Base-by-base conservation (phyloP, 1,140 invertebrate species). In the Rhopalosiphum padi region DNA sequence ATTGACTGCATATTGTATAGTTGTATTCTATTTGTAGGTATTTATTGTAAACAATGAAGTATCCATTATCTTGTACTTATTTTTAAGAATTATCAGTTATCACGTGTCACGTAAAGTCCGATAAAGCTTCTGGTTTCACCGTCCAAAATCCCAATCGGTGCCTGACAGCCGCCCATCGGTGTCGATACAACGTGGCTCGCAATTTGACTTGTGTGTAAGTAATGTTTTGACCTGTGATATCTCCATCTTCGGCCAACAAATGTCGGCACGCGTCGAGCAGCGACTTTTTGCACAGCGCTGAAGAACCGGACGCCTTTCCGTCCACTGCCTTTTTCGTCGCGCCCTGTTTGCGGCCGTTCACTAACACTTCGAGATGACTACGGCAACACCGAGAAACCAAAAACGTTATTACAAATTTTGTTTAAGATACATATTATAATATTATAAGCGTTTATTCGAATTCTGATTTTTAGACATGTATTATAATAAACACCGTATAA, bases 281-380 rank as follows among this genome's bases (percentile, higher is more conserved):
- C 25, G 55, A 68, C 46, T 93, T 94, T 89, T 94, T 94, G 23
- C 90, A 92, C 23, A 94, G 18, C 15, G 60, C 41, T 22, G 91
- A 88, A 43, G 90, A 41, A 11, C 60, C 35, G 23, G 43, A 53
- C 5, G 15, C 6, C 94, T 95, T 96, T n/a, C 60, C 60, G 90
- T 96, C 94, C 30, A 95, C 94, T 92, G 96, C 96, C 95, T 97
- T 98, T 94, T 97, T 98, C 4, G 97, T 98, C 25, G 97, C 95
- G 7, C 98, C 98, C 95, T 98, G 97, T 94, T 97, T 97, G 94
- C 96, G 96, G 51, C 98, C 98, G 95, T 97, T 96, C 1, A 98
- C 97, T 86, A 96, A 96, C 30, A 98, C 96, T 96, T 99, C 98
- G 53, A 96, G 95, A 53, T 96, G 94, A 83, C 97, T 97, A 35